Evolutionary conservation across 2,797 vertebrate species (phyloP).

Genomic region (Xiphophorus birchmanni): DNA sequence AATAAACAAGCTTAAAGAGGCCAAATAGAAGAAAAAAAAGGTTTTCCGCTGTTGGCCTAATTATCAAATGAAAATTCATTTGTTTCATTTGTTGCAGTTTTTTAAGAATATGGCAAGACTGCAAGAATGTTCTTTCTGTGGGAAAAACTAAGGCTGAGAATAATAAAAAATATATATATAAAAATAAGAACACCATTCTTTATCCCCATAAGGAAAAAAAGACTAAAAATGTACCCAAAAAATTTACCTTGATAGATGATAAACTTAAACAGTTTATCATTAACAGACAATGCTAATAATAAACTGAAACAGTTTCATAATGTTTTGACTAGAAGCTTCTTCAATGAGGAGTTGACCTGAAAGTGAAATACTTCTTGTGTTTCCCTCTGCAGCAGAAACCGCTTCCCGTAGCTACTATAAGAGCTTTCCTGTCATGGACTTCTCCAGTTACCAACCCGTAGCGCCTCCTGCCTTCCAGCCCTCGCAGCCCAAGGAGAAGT

Average conservation of each 20-base stretch:
- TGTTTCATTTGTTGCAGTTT: background rate
- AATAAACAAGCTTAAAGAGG: slow-evolving; percentile 44
- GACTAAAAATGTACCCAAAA: background rate
- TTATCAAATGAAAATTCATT: slow-evolving; percentile 7
- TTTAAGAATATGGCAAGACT: background rate
- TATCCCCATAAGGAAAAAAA: background rate
- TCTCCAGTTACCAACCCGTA: slow-evolving; percentile 76
- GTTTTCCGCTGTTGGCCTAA: slow-evolving; percentile 20
- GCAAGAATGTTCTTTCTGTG: background rate
- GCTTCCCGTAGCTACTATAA: slow-evolving; percentile 85
- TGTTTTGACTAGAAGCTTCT: background rate
- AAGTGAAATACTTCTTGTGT: background rate
- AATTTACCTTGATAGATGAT: background rate
- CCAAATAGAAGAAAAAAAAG: slow-evolving; percentile 14
- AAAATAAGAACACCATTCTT: background rate
- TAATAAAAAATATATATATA: too few species aligned
- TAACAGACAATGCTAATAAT: too few species aligned
- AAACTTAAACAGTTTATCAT: background rate
- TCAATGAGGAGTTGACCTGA: background rate
- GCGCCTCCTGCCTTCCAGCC: slow-evolving; percentile 77
- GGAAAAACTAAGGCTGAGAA: background rate
- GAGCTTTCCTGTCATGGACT: slow-evolving; percentile 84
- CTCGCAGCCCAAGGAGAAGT: slow-evolving; percentile 77
- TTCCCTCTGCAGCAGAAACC: slow-evolving; percentile 78
- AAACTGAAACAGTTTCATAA: background rate